Evolutionary conservation across 2,888 invertebrate genomes (phyloP).

Genomic region (Carpatolechia fugitivella): DNA sequence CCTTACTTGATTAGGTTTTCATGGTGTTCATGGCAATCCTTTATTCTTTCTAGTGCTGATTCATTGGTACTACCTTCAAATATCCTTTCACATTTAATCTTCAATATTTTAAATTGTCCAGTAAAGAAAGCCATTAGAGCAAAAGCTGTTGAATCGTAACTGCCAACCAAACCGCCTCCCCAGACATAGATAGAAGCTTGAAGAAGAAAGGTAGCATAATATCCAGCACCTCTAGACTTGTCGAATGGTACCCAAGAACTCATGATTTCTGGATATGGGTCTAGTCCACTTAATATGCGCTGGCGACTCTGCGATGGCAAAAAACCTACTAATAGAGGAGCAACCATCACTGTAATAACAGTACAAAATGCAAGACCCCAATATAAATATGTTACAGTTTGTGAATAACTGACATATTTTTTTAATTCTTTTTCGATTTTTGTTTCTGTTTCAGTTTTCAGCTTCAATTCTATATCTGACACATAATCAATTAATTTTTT

Average conservation of each 20-base stretch:
- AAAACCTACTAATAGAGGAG: slow-evolving; percentile 46
- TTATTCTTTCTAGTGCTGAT: slow-evolving; percentile 36
- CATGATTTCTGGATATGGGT: slow-evolving; percentile 59
- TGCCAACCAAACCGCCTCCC: slow-evolving; percentile 62
- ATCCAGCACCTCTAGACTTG: slow-evolving; percentile 48
- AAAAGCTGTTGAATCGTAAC: slow-evolving; percentile 61
- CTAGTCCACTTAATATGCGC: slow-evolving; percentile 37
- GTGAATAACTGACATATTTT: slow-evolving; percentile 53
- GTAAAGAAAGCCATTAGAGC: slow-evolving; percentile 63
- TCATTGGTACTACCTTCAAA: slow-evolving; percentile 27
- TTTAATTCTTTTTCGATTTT: slow-evolving; percentile 35
- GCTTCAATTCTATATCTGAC: slow-evolving; percentile 44
- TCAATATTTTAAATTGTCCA: slow-evolving; percentile 58
- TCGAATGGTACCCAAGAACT: slow-evolving; percentile 66
- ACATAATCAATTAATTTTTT: slow-evolving; percentile 44
- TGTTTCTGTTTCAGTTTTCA: slow-evolving; percentile 38
- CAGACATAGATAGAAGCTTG: slow-evolving; percentile 55
- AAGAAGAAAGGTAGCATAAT: slow-evolving; percentile 41
- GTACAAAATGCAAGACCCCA: slow-evolving; percentile 53
- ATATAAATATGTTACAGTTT: slow-evolving; percentile 54
- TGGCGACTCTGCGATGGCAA: slow-evolving; percentile 39
- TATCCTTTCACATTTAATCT: slow-evolving; percentile 45
- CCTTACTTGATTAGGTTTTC: slow-evolving; percentile 49
- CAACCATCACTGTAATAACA: slow-evolving; percentile 48
- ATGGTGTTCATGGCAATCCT: slow-evolving; percentile 54